Evolutionary conservation across 1,140 invertebrate species (phyloP), one percentile per base, ranked within the genome.

Genomic region (Mercenaria mercenaria): DNA sequence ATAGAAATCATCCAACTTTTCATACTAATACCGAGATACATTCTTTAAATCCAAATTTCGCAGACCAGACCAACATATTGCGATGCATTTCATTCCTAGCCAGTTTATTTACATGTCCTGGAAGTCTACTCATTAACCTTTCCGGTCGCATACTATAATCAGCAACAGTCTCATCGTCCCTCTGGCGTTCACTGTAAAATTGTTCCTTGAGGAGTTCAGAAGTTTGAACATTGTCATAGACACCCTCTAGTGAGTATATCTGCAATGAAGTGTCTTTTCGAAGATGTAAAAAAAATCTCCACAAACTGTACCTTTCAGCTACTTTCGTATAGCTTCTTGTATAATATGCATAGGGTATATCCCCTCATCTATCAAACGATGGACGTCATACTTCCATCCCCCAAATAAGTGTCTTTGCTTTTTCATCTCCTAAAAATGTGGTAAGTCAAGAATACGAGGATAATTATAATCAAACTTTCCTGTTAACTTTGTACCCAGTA

Each of bases 351-450:
- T 10, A 18, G 79, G 59, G 72, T 29, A 61, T 26, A 82, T 37
- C 13, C 50, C n/a, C 23, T 56, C 34, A 37, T 47, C 3, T 3
- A 84, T 29, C 23, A 84, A n/a, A 29, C 61, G 72, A 69, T 72
- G 6, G 13, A 72, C 61, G 18, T 69, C 43, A 84, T 69, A 84
- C n/a, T 34, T 47, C 61, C 64, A 84, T 10, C 69, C 64, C 13
- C 47, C 61, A 84, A 84, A 47, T 18, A 37, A 47, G 15, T n/a
- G 32, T 13, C 11, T 43, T 39, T 37, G 10, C 18, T 23, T 64
- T 59, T 2, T 82, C 34, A 52, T 82, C 56, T 23, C 79, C 39
- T 32, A 61, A 47, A 47, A 84, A 32, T 84, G 61, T 64, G 26
- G 52, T 39, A 59, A 64, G 26, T 41, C 67, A 72, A 34, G 67